Conservation (phyloP, 2,797 vertebrate genomes). For the Erethizon dorsatum region DNA sequence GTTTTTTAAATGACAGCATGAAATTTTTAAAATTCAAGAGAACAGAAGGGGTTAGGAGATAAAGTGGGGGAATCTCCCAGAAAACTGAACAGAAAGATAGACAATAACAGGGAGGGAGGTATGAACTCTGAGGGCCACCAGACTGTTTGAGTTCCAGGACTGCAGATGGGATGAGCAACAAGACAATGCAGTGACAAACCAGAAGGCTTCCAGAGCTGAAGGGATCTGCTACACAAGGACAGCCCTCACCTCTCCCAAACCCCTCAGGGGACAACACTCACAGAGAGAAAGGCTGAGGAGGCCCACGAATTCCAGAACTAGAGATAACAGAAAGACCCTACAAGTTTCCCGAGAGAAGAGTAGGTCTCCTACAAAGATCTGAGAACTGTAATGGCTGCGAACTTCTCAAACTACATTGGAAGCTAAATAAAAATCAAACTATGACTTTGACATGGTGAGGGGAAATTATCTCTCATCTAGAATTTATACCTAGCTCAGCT, state of each 20-base stretch:
- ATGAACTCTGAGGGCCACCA: no score
- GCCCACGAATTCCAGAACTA: background rate
- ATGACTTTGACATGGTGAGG: background rate
- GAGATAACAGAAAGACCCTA: background rate
- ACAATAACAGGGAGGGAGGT: background rate
- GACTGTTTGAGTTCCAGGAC: background rate
- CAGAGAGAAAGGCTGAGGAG: background rate
- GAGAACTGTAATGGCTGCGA: rapidly evolving
- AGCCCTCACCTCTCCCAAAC: background rate
- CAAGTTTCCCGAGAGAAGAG: background rate
- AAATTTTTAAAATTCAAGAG: background rate
- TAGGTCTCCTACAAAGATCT: background rate
- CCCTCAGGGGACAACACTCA: background rate
- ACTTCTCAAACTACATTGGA: background rate
- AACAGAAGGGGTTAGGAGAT: background rate
- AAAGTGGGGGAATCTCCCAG: background rate
- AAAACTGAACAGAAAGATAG: background rate
- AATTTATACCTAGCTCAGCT: background rate
- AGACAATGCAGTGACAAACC: background rate
- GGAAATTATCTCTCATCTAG: background rate
- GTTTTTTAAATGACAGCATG: background rate
- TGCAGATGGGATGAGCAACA: no score
- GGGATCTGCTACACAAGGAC: background rate
- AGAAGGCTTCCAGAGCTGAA: background rate
- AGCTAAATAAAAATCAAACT: background rate